Evolutionary conservation across 2,888 invertebrate genomes (phyloP).

Genomic region (Meiosimyza decipiens): DNA sequence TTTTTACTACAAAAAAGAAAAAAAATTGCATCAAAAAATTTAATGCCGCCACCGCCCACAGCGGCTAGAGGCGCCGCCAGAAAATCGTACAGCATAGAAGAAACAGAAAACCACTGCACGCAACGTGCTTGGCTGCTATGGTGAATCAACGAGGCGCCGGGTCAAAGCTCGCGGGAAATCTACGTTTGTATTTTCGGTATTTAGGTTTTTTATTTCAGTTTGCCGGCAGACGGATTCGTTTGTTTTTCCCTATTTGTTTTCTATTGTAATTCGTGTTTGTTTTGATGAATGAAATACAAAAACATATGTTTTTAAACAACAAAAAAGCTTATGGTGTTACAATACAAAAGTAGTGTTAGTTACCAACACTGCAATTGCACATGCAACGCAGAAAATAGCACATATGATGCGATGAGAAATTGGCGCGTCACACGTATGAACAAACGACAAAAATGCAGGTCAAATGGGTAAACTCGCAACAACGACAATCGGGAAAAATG

Average conservation of each 20-base stretch:
- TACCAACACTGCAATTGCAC: slow-evolving; percentile 1
- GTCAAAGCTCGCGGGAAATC: slow-evolving; percentile 31
- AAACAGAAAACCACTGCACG: slow-evolving; percentile 44
- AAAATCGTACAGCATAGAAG: slow-evolving; percentile 31
- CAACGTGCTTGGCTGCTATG: slow-evolving; percentile 45
- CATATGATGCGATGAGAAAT: too few species aligned
- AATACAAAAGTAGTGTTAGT: slow-evolving; percentile 1
- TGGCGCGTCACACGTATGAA: neutral
- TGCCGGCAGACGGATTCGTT: neutral
- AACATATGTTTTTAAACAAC: neutral
- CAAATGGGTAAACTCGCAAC: slow-evolving; percentile 1
- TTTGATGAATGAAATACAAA: neutral
- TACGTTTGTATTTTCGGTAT: slow-evolving; percentile 3
- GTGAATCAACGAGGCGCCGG: slow-evolving; percentile 20
- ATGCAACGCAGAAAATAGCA: neutral
- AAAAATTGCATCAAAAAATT: neutral
- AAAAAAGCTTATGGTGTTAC: neutral
- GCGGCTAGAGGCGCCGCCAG: neutral
- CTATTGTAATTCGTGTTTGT: neutral
- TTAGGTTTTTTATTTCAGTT: neutral
- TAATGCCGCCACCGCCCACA: neutral
- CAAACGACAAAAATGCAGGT: slow-evolving; percentile 12
- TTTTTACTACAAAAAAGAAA: slow-evolving; percentile 16
- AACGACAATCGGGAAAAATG: slow-evolving; percentile 8
- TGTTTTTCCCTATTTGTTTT: slow-evolving; percentile 1